Base-by-base conservation (phyloP, 2,888 invertebrate genomes). In the Norana najaformis region DNA sequence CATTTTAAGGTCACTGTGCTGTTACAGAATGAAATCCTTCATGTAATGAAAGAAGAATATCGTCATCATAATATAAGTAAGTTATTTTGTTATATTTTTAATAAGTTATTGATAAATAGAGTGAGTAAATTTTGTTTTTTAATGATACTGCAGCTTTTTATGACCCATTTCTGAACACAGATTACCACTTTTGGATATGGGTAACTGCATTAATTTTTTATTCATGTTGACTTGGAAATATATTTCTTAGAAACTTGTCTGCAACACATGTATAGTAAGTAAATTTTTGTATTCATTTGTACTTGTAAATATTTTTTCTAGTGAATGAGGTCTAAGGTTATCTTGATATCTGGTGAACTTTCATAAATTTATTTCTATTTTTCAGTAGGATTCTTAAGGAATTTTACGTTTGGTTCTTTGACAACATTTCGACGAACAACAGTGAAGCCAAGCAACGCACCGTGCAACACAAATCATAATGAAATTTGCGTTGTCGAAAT, bases 11-110 rank as follows among this genome's bases (percentile, higher is more conserved):
- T 93, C 91, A 91, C 92, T 93, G 69, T 69, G 69, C 69, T 69
- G 92, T 95, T 95, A 47, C 94, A 97, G 97, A 96, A 96, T 94
- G 97, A 97, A 95, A 95, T 95, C 93, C 97, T 97, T 94, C 96
- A 96, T 93, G 95, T 97, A 23, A 95, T 95, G 92, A 92, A 94
- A 93, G 93, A 93, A 92, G 93, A 94, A 69, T 93, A 95, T 85
- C 85, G 20, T 35, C 85, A 35, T 85, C 85, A 85, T 20, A 85
- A n/a, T 37, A 85, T 85, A n/a, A 20, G 85, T 37, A 85, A 36
- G 85, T 85, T 69, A 53, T 23, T 53, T 53, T n/a, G 69, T 69
- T 69, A 69, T n/a, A n/a, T n/a, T 69, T 69, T 11, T 69, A n/a
- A 69, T n/a, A n/a, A 69, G 8, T 69, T 23, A 23, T 47, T 47